Evolutionary conservation across 1,140 invertebrate species (phyloP).

Genomic region (Hyphantria cunea): DNA sequence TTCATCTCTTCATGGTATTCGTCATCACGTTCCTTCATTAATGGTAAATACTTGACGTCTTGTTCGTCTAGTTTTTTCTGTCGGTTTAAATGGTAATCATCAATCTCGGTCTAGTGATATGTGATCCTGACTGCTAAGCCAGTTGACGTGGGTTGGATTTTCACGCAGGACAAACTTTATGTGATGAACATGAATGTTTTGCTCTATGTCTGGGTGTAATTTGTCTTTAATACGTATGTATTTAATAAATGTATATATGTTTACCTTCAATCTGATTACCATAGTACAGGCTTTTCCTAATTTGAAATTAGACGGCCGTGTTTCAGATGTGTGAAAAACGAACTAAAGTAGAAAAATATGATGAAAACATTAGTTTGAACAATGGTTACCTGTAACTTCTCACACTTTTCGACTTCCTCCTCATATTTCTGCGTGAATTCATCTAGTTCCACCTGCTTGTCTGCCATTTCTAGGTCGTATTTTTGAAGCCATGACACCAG

Average conservation of each 20-base stretch:
- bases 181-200: too few relatives aligned
- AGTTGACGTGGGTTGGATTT: too few relatives aligned
- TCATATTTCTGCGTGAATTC: slow-evolving; percentile 73
- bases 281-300: too few relatives aligned
- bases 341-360: neutral
- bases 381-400: slow-evolving; percentile 63
- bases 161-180: too few relatives aligned
- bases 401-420: slow-evolving; percentile 64
- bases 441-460: slow-evolving; percentile 76
- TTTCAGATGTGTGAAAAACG: too few relatives aligned
- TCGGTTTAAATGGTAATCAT: neutral
- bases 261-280: too few relatives aligned
- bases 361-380: neutral
- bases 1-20: slow-evolving; percentile 77
- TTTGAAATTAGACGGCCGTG: too few relatives aligned
- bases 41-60: slow-evolving; percentile 68
- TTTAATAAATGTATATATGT: too few relatives aligned
- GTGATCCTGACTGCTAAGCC: too few relatives aligned
- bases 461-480: slow-evolving; percentile 77
- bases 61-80: slow-evolving; percentile 72
- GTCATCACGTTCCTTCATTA: slow-evolving; percentile 75
- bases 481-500: slow-evolving; percentile 76
- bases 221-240: too few relatives aligned
- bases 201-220: too few relatives aligned
- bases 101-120: too few relatives aligned